These are phyloP conservation scores for Belonocnema kinseyi DNA, from an alignment of 1,140 invertebrate genomes.

Conservation along the genomic window DNA sequence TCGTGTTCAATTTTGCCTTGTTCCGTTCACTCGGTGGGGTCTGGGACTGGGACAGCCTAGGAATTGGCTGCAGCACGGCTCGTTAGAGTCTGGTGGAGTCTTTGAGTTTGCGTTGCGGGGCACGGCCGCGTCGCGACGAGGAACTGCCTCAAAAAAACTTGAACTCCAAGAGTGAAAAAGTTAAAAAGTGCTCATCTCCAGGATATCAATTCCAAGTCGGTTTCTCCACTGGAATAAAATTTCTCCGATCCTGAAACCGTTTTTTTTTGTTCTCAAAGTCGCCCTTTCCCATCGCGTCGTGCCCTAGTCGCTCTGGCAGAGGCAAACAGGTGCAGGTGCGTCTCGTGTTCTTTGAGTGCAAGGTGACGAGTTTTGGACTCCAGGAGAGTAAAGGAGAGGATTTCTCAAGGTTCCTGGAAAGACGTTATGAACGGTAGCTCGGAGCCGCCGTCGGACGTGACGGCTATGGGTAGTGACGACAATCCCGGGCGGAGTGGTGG, in stretches of 20 bases:
- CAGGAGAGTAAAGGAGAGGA: background rate
- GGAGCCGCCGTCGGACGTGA: constrained; percentile 61
- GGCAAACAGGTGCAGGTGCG: constrained; percentile 33
- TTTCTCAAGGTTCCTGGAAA: background rate
- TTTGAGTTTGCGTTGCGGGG: too few relatives aligned
- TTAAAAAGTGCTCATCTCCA: background rate
- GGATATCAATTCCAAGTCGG: constrained; percentile 3
- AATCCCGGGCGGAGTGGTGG: constrained; percentile 39
- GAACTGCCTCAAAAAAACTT: too few relatives aligned
- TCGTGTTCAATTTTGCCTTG: constrained; percentile 24
- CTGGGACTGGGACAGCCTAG: background rate
- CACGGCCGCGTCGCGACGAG: too few relatives aligned
- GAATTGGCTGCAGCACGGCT: constrained; percentile 46
- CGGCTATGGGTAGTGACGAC: constrained; percentile 60
- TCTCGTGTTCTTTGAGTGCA: constrained; percentile 17
- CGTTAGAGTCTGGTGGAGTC: constrained; percentile 45
- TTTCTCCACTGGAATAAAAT: background rate
- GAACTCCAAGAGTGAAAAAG: too few relatives aligned
- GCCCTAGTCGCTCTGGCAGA: constrained; percentile 15
- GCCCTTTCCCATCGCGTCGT: background rate
- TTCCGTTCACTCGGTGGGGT: too few relatives aligned
- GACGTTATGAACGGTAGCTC: constrained; percentile 56
- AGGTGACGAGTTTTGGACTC: constrained; percentile 6
- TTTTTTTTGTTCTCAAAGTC: background rate
- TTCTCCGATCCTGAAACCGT: constrained; percentile 8